These are phyloP conservation scores for Cyphomyrus discorhynchus DNA, from an alignment of 2,113 vertebrate genomes.

Conservation along the genomic window DNA sequence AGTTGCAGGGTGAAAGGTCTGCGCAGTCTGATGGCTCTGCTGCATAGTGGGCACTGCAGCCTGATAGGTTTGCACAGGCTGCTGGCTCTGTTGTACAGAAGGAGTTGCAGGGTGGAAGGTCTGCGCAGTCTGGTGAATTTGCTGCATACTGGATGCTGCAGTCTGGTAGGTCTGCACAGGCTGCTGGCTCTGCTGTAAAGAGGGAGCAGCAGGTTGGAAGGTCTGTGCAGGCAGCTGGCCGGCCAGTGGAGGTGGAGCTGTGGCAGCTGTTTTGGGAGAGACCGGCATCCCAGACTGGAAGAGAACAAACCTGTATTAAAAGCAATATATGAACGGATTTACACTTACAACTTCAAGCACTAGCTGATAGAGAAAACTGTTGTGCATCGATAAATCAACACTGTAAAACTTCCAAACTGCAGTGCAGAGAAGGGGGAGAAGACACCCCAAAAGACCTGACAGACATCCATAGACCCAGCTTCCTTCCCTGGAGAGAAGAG, in stretches of 20 bases:
- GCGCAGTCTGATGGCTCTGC: constrained; percentile 28
- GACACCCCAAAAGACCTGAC: background rate
- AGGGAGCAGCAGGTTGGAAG: constrained; percentile 33
- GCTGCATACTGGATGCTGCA: constrained; percentile 29
- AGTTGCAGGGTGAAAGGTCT: constrained; percentile 36
- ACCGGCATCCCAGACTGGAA: constrained; percentile 49
- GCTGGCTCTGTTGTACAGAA: constrained; percentile 32
- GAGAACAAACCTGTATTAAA: background rate
- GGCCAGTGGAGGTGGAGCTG: constrained; percentile 33
- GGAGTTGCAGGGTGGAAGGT: constrained; percentile 36
- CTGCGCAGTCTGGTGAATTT: constrained; percentile 28
- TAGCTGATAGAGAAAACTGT: background rate
- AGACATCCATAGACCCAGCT: background rate
- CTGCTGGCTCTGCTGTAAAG: constrained; percentile 34
- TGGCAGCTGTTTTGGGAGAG: background rate
- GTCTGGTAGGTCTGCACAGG: constrained; percentile 40
- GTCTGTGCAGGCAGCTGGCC: constrained; percentile 60
- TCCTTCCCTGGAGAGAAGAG: background rate
- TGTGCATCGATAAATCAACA: background rate
- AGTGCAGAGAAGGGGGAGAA: background rate
- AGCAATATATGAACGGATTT: background rate
- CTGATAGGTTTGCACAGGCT: constrained; percentile 41
- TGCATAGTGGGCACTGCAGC: constrained; percentile 28
- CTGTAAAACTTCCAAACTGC: background rate
- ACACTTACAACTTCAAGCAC: background rate